Evolutionary conservation across 2,113 vertebrate species (phyloP).

Genomic region (Choloepus hoffmanni): DNA sequence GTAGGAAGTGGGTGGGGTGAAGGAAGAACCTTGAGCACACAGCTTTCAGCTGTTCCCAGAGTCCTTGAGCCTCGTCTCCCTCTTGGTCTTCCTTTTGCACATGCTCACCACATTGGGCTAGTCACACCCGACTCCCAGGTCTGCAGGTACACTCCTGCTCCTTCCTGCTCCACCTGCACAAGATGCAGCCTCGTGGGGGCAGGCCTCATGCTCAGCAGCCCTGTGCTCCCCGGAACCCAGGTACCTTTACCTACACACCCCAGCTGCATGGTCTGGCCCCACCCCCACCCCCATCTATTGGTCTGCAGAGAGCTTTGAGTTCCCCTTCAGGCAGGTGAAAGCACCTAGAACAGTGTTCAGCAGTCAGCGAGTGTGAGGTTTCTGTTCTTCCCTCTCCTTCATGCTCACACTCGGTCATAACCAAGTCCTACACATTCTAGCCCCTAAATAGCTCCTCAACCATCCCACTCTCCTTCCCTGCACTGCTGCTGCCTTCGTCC

Average conservation of each 20-base stretch:
- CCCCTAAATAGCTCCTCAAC: too few relatives aligned
- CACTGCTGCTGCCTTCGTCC: neutral
- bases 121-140: too few relatives aligned
- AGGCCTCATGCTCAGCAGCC: neutral
- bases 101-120: too few relatives aligned
- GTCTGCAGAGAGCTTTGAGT: neutral
- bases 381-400: too few relatives aligned
- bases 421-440: too few relatives aligned
- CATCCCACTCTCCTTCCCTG: neutral
- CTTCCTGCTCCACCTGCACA: too few relatives aligned
- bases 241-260: neutral
- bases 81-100: too few relatives aligned
- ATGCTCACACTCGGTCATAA: too few relatives aligned
- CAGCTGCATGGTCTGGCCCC: accelerated
- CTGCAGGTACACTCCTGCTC: too few relatives aligned
- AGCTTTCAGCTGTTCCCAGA: neutral
- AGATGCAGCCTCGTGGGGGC: too few relatives aligned
- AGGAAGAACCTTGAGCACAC: neutral
- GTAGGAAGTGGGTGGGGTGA: neutral
- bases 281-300: neutral
- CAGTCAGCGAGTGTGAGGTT: too few relatives aligned
- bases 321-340: neutral
- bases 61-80: neutral
- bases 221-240: neutral
- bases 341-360: too few relatives aligned